phyloP scores from a whole-genome alignment of 2,113 vertebrate species.

The Heptranchias perlo region DNA sequence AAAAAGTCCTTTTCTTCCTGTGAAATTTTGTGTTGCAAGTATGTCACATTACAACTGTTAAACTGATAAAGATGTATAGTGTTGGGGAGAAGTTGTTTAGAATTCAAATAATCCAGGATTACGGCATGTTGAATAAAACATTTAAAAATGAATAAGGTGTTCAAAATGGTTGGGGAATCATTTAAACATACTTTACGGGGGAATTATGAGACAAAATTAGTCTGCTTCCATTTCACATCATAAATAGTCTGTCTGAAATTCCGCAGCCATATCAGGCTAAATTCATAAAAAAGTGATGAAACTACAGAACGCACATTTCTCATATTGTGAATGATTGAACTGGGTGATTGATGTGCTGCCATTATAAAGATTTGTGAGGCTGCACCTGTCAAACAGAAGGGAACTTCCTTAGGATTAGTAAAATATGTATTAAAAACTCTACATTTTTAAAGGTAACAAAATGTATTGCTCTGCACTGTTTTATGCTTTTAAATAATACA shows the following conservation, averaged over 20 bases:
- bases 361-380: constrained; percentile 34
- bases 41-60: constrained; percentile 20
- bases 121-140: constrained; percentile 36
- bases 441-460: constrained; percentile 39
- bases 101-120: constrained; percentile 32
- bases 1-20: neutral
- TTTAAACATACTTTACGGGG: constrained; percentile 37
- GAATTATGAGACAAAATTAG: constrained; percentile 38
- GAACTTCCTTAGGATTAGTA: constrained; percentile 37
- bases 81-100: constrained; percentile 25
- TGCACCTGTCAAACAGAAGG: constrained; percentile 29
- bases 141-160: constrained; percentile 30
- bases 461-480: constrained; percentile 37
- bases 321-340: constrained; percentile 36
- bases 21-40: constrained; percentile 19
- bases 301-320: constrained; percentile 36
- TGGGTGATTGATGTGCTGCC: constrained; percentile 31
- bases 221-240: constrained; percentile 35
- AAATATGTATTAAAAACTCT: constrained; percentile 39
- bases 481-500: constrained; percentile 37
- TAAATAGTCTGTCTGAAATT: constrained; percentile 36
- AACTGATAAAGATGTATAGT: constrained; percentile 28
- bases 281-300: constrained; percentile 37
- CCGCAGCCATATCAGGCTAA: constrained; percentile 20
- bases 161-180: constrained; percentile 30